These are phyloP conservation scores for Pristionchus arcanus DNA, from an alignment of 2,888 invertebrate species.

Conservation along the genomic window DNA sequence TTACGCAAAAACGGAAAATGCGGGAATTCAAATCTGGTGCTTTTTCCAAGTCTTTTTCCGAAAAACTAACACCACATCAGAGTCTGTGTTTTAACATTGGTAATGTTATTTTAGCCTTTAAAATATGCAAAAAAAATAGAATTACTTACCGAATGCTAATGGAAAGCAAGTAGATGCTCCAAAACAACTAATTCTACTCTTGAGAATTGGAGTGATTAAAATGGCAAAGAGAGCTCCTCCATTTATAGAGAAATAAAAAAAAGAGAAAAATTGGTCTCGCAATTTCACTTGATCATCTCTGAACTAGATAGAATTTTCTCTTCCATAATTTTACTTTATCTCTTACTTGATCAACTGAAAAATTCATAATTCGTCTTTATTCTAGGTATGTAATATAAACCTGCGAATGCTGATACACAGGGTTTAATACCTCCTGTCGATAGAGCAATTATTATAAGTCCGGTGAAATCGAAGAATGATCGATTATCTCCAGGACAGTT, in stretches of 20 bases:
- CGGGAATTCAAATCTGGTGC: too few relatives aligned
- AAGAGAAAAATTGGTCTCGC: constrained; percentile 91
- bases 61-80: too few relatives aligned
- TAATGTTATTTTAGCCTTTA: too few relatives aligned
- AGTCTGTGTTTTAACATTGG: background rate
- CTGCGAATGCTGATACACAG: constrained; percentile 93
- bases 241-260: constrained; percentile 96
- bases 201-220: constrained; percentile 76
- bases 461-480: constrained; percentile 81
- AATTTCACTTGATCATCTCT: constrained; percentile 85
- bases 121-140: too few relatives aligned
- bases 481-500: background rate
- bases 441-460: constrained; percentile 88
- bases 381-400: background rate
- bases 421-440: constrained; percentile 97
- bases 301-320: constrained; percentile 65
- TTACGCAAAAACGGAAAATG: background rate
- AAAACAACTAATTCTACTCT: constrained; percentile 76
- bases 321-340: background rate
- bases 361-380: background rate
- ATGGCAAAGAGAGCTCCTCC: constrained; percentile 83
- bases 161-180: constrained; percentile 78
- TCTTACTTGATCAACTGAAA: constrained; percentile 85
- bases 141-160: constrained; percentile 81
- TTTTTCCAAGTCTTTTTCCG: too few relatives aligned